Evolutionary conservation across 2,797 vertebrate genomes (phyloP), one percentile per base, ranked within the genome.

Genomic region (Dallia pectoralis): DNA sequence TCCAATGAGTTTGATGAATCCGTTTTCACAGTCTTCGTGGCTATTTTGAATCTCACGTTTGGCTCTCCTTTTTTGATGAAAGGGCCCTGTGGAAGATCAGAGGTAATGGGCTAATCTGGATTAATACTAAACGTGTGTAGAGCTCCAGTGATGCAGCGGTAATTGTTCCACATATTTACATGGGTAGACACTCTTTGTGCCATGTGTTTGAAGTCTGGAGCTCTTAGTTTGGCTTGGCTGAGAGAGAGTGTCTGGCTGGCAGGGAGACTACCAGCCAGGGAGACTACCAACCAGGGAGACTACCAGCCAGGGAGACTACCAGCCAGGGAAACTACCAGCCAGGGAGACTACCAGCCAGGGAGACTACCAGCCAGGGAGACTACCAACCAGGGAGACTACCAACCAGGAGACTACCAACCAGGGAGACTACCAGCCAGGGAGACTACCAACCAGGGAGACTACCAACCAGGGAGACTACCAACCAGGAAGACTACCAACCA

Each of bases 181-280:
- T 71, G 67, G n/a, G 76, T 67, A 25, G 73, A 69, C 44, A 67
- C 68, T 74, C 81, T 80, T 70, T 74, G 66, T 33, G 63, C 2
- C 66, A 33, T 40, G 73, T 48, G 49, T 62, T 36, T 22, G 15
- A 15, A 32, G 62, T 15, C 62, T 33, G 29, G 47, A 56, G 76
- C 74, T 75, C 61, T 75, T 73, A 63, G 69, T 19, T 15, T 47
- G 29, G 8, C 27, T 36, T 48, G 27, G 65, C 77, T 0, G 25
- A 53, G 61, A 33, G 30, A 33, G 36, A 74, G 22, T 59, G 69
- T 71, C 32, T 69, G 66, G 71, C 67, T 64, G 18, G 73, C 66
- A 47, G 64, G 67, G 70, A 53, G 59, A 71, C 78, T 76, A 72
- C 73, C 66, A 71, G 70, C 44, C 73, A 36, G 69, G 67, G 70